phyloP scores from a whole-genome alignment of 2,888 invertebrate genomes.

The Bombyx huttoni region DNA sequence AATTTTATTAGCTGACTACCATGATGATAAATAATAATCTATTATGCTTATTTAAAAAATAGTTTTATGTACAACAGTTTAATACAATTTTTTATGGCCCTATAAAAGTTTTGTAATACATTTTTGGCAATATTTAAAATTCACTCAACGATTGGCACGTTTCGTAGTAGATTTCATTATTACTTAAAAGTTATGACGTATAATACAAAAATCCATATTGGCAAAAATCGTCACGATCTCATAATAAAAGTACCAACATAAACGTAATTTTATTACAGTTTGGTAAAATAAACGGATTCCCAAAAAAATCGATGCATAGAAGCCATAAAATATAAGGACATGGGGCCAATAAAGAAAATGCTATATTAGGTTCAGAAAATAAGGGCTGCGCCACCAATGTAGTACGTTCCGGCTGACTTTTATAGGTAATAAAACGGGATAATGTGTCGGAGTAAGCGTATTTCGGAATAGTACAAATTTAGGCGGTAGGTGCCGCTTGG shows the following conservation, averaged over 20 bases:
- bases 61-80: background rate
- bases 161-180: conserved; percentile 7
- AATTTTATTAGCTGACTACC: too few species aligned
- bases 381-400: conserved; percentile 64
- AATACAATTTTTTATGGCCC: background rate
- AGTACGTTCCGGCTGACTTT: conserved; percentile 64
- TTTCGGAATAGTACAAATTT: conserved; percentile 69
- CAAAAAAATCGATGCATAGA: conserved; percentile 59
- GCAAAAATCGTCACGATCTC: conserved; percentile 46
- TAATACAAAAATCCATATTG: conserved; percentile 49
- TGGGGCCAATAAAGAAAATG: conserved; percentile 52
- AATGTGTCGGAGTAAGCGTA: conserved; percentile 66
- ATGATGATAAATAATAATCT: too few species aligned
- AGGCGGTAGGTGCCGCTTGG: conserved; percentile 47
- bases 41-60: too few species aligned
- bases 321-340: conserved; percentile 53
- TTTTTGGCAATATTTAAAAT: background rate
- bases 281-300: conserved; percentile 55
- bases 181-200: conserved; percentile 45
- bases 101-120: background rate
- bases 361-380: conserved; percentile 64
- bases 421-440: conserved; percentile 69
- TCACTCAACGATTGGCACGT: background rate
- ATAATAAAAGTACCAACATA: conserved; percentile 49
- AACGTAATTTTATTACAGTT: conserved; percentile 48